Conservation (phyloP, 53 echinoderm and acorn worm genomes). For the Glandiceps talaboti region DNA sequence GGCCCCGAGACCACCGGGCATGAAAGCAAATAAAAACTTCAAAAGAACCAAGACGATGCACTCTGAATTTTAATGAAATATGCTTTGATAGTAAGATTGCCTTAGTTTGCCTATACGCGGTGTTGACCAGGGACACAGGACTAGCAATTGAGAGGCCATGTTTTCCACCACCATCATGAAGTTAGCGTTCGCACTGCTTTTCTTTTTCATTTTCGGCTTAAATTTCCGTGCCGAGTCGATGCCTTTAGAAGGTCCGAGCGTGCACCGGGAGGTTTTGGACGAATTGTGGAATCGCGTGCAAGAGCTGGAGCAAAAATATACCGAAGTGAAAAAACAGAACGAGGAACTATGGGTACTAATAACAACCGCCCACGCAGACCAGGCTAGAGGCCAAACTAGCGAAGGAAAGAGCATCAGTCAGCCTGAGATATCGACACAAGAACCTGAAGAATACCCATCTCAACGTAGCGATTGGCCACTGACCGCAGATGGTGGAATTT, state of each 20-base stretch:
- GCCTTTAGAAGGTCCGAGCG: neutral
- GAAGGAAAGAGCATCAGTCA: neutral
- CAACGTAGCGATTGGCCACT: neutral
- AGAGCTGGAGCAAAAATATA: neutral
- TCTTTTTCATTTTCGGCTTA: neutral
- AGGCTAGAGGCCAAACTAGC: conserved; percentile 1
- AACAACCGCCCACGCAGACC: conserved; percentile 1
- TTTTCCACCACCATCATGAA: neutral
- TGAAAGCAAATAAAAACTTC: neutral
- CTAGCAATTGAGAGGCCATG: conserved; percentile 1
- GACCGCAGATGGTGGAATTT: neutral
- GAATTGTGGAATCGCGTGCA: neutral
- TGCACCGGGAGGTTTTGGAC: neutral
- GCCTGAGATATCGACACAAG: neutral
- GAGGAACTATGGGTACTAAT: neutral
- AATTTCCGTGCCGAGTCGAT: neutral
- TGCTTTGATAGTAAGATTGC: neutral
- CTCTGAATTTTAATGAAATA: neutral
- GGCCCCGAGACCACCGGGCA: neutral
- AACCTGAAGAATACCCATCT: neutral
- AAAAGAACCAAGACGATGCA: neutral
- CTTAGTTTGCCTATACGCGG: conserved; percentile 1
- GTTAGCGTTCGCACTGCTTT: neutral
- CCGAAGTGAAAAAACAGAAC: neutral
- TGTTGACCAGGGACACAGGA: neutral